These are phyloP conservation scores for Odontamblyopus rebecca DNA, from an alignment of 2,797 vertebrate species.

Conservation along the genomic window DNA sequence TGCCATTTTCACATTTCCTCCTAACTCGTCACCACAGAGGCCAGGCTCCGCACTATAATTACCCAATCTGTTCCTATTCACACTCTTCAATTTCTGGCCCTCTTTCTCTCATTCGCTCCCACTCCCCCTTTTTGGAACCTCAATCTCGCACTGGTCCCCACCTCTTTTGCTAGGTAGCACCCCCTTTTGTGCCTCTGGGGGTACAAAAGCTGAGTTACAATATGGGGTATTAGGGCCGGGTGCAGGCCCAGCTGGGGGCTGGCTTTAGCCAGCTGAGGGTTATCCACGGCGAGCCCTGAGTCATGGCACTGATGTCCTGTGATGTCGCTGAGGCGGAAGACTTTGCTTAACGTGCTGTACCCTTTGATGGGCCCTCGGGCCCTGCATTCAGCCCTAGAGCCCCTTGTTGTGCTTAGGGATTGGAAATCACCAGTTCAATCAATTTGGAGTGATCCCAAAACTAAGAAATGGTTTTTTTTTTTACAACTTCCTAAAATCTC, in stretches of 20 bases:
- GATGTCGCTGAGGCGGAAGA: conserved; percentile 81
- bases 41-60: conserved; percentile 70
- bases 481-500: conserved; percentile 7
- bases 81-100: conserved; percentile 66
- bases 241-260: conserved; percentile 71
- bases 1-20: conserved; percentile 71
- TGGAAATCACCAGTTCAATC: conserved; percentile 39
- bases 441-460: conserved; percentile 27
- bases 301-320: conserved; percentile 69
- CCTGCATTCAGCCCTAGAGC: conserved; percentile 50
- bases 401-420: conserved; percentile 49
- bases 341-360: conserved; percentile 68
- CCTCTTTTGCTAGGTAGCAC: conserved; percentile 56
- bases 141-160: conserved; percentile 48
- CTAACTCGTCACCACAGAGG: conserved; percentile 64
- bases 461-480: not conserved
- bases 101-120: conserved; percentile 46
- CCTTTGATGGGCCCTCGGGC: conserved; percentile 71
- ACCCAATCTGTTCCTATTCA: conserved; percentile 79
- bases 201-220: conserved; percentile 75
- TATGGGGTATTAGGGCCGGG: conserved; percentile 75
- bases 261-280: conserved; percentile 77
- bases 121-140: conserved; percentile 27
- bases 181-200: conserved; percentile 53
- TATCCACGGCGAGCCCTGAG: conserved; percentile 65